Base-by-base conservation (phyloP, 2,888 invertebrate genomes). In the Blastobasis adustella region DNA sequence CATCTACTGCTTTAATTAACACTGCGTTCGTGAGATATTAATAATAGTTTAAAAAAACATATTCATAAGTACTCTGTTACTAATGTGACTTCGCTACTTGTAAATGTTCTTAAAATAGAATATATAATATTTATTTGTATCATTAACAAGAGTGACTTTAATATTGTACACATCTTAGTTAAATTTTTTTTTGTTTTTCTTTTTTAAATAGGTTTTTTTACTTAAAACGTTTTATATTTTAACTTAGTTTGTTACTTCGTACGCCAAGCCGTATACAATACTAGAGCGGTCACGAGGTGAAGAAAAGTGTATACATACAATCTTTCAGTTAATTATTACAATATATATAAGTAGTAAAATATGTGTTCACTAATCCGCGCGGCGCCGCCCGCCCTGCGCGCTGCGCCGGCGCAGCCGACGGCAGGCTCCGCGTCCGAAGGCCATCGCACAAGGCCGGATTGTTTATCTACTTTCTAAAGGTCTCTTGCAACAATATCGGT, bases 21-120 rank as follows among this genome's bases (percentile, higher is more conserved):
- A 74, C 68, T 71, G 75, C 69, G 76, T 70, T 64, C 74, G 73
- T 72, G 76, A 74, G 67, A 69, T 58, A 57, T 67, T 69, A 69
- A 65, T 64, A 64, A 57, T 69, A 57, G 54, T n/a, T 56, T 55
- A 60, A 66, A 64, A 70, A 72, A 70, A 71, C 66, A 67, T 65
- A 66, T 67, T 73, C 68, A 75, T 85, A 85, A 82, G 82, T 85
- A 85, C 82, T 79, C 74, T 70, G 77, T 76, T 76, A 72, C 75
- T 76, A 74, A 72, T 64, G 67, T 73, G 78, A 79, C 74, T 74
- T 61, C 59, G 65, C 77, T 82, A 83, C 74, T 76, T 81, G 85
- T 84, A 86, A 84, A 84, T 72, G 66, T 79, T 86, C 82, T 82
- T 86, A 87, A 84, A 87, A 86, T 85, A 87, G 83, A n/a, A 78